Evolutionary conservation across 2,888 invertebrate genomes (phyloP).

Genomic region (Cantharis rufa): DNA sequence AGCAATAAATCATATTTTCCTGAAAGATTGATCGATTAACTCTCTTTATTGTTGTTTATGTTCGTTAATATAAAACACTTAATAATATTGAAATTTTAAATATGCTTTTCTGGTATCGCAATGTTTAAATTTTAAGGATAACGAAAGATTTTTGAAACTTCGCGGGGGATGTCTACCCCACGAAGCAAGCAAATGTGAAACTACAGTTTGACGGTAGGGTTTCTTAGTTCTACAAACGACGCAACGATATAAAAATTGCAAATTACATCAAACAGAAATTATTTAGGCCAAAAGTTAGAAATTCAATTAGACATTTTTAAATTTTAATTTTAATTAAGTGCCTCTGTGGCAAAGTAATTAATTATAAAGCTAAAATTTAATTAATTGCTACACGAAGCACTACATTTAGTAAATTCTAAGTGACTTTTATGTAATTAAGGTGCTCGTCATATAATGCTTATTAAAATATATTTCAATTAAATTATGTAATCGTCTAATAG

Average conservation of each 20-base stretch:
- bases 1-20: neutral
- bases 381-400: neutral
- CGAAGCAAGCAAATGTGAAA: neutral
- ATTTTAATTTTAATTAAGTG: neutral
- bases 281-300: neutral
- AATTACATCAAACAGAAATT: neutral
- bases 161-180: neutral
- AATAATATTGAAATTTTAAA: neutral
- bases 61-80: neutral
- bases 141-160: neutral
- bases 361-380: neutral
- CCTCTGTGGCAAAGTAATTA: neutral
- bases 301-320: neutral
- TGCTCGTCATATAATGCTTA: neutral
- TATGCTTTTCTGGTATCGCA: neutral
- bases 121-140: neutral
- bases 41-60: neutral
- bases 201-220: neutral
- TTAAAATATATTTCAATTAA: neutral
- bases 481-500: neutral
- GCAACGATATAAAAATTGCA: neutral
- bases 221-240: neutral
- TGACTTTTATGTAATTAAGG: neutral
- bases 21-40: neutral
- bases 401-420: neutral